Conservation (phyloP, 1,140 invertebrate species). For the Apis florea region DNA sequence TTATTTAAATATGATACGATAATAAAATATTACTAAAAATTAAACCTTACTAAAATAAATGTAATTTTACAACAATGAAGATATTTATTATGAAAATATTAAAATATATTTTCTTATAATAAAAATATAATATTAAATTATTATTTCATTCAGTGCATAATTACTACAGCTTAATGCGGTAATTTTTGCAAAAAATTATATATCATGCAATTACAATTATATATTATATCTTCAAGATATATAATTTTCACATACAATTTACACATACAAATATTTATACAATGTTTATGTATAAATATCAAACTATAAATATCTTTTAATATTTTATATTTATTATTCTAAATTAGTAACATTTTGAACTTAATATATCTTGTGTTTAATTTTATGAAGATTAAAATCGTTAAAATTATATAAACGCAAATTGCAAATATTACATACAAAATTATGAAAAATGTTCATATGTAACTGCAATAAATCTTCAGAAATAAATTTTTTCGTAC, state of each 20-base stretch:
- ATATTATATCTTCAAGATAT: background rate
- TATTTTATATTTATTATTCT: background rate
- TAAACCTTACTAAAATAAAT: background rate
- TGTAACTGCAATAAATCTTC: conserved; percentile 6
- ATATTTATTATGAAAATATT: too few relatives aligned
- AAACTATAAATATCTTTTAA: background rate
- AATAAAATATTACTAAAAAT: background rate
- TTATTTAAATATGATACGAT: background rate
- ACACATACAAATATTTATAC: too few relatives aligned
- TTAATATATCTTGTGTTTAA: background rate
- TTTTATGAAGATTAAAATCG: conserved; percentile 16
- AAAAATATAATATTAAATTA: too few relatives aligned
- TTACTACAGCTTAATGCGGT: too few relatives aligned
- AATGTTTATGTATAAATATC: background rate
- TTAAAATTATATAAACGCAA: background rate
- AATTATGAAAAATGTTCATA: conserved; percentile 11
- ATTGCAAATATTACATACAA: conserved; percentile 31
- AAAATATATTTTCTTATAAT: too few relatives aligned
- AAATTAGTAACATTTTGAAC: background rate
- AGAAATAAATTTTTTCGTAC: background rate
- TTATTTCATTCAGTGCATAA: too few relatives aligned
- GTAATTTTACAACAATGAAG: background rate
- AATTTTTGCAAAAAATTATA: too few relatives aligned
- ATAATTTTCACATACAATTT: background rate
- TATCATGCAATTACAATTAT: background rate